Percentiles rank a stretch among this genome's conserved stretches.
Evolutionary conservation across 2,113 vertebrate species (phyloP).

Genomic region (Tichodroma muraria): DNA sequence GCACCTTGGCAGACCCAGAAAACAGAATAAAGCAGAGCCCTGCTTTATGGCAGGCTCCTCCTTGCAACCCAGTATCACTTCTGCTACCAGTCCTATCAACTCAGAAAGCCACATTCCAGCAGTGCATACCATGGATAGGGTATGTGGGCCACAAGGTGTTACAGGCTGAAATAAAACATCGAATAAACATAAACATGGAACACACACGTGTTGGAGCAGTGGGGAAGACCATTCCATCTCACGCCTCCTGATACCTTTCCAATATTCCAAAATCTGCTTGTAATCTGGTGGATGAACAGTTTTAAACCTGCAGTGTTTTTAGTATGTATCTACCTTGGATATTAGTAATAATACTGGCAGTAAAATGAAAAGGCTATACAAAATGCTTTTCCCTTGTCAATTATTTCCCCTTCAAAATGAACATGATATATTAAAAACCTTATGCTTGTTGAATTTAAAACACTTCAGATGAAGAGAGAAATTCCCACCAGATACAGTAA

Average conservation of each 20-base stretch:
- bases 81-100: neutral
- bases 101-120: neutral
- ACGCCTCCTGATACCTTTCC: neutral
- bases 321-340: neutral
- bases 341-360: neutral
- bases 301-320: neutral
- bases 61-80: neutral
- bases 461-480: neutral
- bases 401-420: slow-evolving; percentile 1
- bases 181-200: neutral
- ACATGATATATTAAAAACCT: neutral
- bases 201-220: neutral
- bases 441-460: slow-evolving; percentile 36
- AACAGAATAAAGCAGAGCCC: neutral
- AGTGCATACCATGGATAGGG: neutral
- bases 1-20: neutral
- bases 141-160: neutral
- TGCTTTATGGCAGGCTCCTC: neutral
- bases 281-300: neutral
- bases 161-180: neutral
- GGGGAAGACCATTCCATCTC: neutral
- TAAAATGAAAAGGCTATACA: neutral
- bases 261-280: neutral
- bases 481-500: neutral
- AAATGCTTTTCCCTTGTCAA: neutral